These are phyloP conservation scores for Squalus acanthias DNA, from an alignment of 2,797 vertebrate species.

Conservation along the genomic window DNA sequence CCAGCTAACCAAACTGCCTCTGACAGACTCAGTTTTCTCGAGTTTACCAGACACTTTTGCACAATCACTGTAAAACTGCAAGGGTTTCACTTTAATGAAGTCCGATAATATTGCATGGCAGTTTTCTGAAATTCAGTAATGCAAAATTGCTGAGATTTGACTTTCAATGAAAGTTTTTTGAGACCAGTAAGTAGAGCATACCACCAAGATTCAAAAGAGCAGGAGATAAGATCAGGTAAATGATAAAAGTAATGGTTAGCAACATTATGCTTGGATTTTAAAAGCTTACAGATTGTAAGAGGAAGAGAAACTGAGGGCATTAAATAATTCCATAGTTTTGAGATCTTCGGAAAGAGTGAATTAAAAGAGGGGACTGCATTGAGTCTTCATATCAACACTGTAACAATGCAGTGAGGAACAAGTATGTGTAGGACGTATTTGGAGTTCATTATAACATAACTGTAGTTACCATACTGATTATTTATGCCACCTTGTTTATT, in stretches of 20 bases:
- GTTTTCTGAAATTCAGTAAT: slow-evolving; percentile 4
- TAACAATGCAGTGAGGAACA: too few relatives aligned
- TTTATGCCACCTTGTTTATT: neutral
- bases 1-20: neutral
- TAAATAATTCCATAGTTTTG: neutral
- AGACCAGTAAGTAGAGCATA: neutral
- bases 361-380: too few relatives aligned
- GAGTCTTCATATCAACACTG: too few relatives aligned
- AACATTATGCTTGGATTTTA: neutral
- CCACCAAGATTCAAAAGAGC: neutral
- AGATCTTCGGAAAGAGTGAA: neutral
- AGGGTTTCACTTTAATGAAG: neutral
- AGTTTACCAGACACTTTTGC: neutral
- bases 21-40: neutral
- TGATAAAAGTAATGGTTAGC: neutral
- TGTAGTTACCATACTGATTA: neutral
- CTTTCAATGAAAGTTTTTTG: neutral
- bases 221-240: neutral
- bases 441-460: neutral
- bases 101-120: neutral
- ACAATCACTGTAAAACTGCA: neutral
- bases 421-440: too few relatives aligned
- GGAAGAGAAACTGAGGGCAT: neutral
- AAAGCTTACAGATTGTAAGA: neutral
- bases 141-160: slow-evolving; percentile 2